phyloP scores from a whole-genome alignment of 2,888 invertebrate species.

The Nudaria mundana region DNA sequence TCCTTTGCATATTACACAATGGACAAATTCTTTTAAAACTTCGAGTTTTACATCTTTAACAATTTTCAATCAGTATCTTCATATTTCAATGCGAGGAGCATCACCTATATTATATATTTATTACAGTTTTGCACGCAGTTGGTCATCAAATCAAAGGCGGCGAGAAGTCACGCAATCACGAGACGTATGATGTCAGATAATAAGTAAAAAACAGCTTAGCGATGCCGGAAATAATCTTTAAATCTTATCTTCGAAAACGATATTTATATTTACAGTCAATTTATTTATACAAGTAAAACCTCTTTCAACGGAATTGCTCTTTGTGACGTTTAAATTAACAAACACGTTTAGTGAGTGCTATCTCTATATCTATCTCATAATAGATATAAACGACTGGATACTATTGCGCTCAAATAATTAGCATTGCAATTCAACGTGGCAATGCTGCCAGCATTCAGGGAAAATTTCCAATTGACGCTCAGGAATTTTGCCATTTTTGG shows the following conservation, averaged over 20 bases:
- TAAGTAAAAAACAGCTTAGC: conserved; percentile 13
- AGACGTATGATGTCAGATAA: conserved; percentile 27
- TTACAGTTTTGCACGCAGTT: conserved; percentile 10
- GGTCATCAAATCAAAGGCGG: conserved; percentile 4
- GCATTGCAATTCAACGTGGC: too few species aligned
- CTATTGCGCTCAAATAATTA: too few species aligned
- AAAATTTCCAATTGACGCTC: too few species aligned
- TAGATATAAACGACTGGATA: too few species aligned
- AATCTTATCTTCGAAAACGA: conserved; percentile 12
- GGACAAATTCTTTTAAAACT: conserved; percentile 20
- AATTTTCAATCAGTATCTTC: too few species aligned
- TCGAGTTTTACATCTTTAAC: neutral
- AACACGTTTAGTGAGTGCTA: neutral
- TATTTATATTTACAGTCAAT: conserved; percentile 10
- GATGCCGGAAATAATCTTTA: conserved; percentile 22
- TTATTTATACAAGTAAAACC: neutral
- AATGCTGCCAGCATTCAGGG: too few species aligned
- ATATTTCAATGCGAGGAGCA: conserved; percentile 2
- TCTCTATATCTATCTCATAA: too few species aligned
- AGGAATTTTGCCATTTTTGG: too few species aligned
- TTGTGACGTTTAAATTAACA: neutral
- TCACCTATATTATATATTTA: neutral
- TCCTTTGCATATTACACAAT: conserved; percentile 41
- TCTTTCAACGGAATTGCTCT: neutral
- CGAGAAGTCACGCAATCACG: conserved; percentile 20